Conservation (phyloP, 2,113 vertebrate genomes). For the Typhlomys cinereus region DNA sequence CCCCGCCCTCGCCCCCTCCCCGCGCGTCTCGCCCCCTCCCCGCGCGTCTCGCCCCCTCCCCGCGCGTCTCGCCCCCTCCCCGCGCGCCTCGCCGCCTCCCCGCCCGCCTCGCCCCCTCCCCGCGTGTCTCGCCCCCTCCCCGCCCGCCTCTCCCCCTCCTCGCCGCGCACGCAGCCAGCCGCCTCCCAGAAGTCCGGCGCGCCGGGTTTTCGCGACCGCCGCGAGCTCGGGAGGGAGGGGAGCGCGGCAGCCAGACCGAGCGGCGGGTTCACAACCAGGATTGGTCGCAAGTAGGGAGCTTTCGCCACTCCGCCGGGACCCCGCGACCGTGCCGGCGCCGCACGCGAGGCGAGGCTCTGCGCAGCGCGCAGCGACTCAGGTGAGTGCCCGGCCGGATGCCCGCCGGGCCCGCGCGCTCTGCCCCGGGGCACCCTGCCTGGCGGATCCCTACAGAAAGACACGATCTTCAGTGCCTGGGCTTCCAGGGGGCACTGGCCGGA, state of each 20-base stretch:
- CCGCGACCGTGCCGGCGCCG: background rate
- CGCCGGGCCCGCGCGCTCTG: background rate
- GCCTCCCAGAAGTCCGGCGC: background rate
- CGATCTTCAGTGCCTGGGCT: too few relatives aligned
- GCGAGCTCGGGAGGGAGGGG: background rate
- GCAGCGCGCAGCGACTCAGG: slow-evolving; percentile 2
- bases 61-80: background rate
- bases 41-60: background rate
- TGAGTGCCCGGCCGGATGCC: slow-evolving; percentile 15
- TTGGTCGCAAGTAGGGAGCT: slow-evolving; percentile 74
- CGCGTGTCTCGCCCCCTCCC: background rate
- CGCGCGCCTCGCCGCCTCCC: background rate
- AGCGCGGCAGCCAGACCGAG: background rate
- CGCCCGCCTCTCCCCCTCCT: background rate
- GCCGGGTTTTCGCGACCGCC: slow-evolving; percentile 70
- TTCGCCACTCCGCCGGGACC: slow-evolving; percentile 21
- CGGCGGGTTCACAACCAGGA: slow-evolving; percentile 52
- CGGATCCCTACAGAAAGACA: too few relatives aligned
- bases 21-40: background rate
- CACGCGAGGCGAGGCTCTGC: background rate
- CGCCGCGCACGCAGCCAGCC: background rate
- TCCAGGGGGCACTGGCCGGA: too few relatives aligned
- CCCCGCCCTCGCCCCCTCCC: background rate
- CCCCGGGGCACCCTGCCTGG: background rate
- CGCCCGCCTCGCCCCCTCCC: background rate